Base-by-base conservation (phyloP, 1,140 invertebrate species). In the Pseudoatta argentina region DNA sequence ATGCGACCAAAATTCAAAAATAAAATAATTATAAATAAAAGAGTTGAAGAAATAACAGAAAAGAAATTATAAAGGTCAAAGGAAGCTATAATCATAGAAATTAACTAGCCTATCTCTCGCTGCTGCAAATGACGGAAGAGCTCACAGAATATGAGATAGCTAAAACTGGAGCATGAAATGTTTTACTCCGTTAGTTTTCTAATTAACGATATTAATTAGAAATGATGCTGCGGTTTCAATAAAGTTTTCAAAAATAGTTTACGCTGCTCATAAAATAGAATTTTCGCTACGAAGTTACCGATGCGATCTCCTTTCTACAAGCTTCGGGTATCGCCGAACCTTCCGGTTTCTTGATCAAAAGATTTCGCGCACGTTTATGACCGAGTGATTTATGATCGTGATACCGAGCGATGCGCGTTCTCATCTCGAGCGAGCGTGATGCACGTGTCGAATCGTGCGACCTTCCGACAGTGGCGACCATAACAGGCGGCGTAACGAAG, bases 361-460 rank as follows among this genome's bases (percentile, higher is more conserved):
- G 64, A 81, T 81, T 71, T 81, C 51, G 78, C 78, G 78, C 64
- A 63, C 30, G 21, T 81, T 81, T 81, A 81, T 51, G 66, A 57
- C 78, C 78, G 34, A 27, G 53, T 81, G 64, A 81, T 81, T 81
- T 81, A 81, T 71, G 78, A 81, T 81, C 66, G 64, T 12, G 78
- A 57, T 71, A 48, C 39, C 78, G 78, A 57, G 77, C 48, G 78
- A 81, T 71, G 66, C 48, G 64, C 30, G 66, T 81, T 81, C 77
- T 51, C 64, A 69, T 81, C 78, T 55, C 24, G 78, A 71, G 53
- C 78, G 78, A 71, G 64, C 78, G 34, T 53, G 78, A 71, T 81
- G 66, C 51, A 71, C 64, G 66, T 71, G 78, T 81, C 78, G 78
- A 81, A 81, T 81, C 78, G 78, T 51, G 78, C 64, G 78, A 81